A percentile compares a stretch with the other conserved stretches of the same genome.
These are phyloP conservation scores for Premnoplex brunnescens DNA, from an alignment of 2,797 vertebrate genomes.

Conservation along the genomic window DNA sequence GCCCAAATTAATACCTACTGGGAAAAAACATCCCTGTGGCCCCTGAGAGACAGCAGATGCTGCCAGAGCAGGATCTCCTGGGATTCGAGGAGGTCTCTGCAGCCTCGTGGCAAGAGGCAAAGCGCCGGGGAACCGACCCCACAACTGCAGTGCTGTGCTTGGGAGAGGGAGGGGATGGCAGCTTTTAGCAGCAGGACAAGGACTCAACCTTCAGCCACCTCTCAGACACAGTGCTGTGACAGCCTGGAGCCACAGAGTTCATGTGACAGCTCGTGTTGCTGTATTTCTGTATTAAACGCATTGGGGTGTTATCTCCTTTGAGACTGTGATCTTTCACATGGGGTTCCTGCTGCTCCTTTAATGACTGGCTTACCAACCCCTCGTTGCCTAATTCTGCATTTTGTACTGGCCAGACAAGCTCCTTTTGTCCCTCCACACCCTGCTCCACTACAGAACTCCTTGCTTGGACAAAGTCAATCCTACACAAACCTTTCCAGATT, in stretches of 20 bases:
- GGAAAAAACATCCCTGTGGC: background rate
- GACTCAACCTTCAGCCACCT: background rate
- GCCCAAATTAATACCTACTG: background rate
- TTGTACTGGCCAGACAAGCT: background rate
- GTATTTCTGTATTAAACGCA: background rate
- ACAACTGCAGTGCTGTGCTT: background rate
- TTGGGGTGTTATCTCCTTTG: background rate
- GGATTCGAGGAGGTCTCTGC: accelerated
- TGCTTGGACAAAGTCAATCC: background rate
- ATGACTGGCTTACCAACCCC: background rate
- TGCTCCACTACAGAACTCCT: background rate
- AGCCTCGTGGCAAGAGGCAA: background rate
- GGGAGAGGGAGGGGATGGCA: background rate
- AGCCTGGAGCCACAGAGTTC: background rate
- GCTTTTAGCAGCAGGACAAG: background rate
- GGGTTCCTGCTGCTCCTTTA: background rate
- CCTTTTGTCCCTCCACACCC: background rate
- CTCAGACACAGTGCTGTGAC: background rate
- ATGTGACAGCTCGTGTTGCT: background rate
- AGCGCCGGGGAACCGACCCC: background rate
- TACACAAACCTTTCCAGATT: background rate
- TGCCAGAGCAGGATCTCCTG: background rate
- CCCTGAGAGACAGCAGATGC: background rate
- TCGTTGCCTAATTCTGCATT: background rate
- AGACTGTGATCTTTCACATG: background rate